A percentile compares a stretch with the other conserved stretches of the same genome.
phyloP scores from a whole-genome alignment of 2,797 vertebrate species.

The Tamandua tetradactyla region DNA sequence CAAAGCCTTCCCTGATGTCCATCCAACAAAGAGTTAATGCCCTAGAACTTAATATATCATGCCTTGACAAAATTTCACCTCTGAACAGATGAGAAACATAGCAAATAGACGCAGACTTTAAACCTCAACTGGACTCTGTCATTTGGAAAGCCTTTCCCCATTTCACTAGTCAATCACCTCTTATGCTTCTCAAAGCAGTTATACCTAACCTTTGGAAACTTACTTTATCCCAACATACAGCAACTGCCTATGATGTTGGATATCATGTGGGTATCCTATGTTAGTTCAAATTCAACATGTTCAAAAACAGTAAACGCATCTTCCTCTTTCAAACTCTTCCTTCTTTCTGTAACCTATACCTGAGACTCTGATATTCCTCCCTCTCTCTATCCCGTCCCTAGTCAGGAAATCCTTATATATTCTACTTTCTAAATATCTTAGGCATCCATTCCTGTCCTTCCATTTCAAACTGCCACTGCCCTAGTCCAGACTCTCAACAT shows the following conservation, averaged over 20 bases:
- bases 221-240: not conserved
- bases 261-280: not conserved
- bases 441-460: not conserved
- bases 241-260: not conserved
- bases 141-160: not conserved
- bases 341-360: not conserved
- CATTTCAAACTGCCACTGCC: not conserved
- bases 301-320: not conserved
- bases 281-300: constrained; percentile 18
- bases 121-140: not conserved
- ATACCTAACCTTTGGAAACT: not conserved
- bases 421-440: not conserved
- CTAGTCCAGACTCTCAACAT: not conserved
- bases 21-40: not conserved
- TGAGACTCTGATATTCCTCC: not conserved
- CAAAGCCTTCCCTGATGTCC: not conserved
- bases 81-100: not conserved
- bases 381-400: not conserved
- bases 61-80: not conserved
- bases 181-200: not conserved
- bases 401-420: not conserved
- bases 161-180: not conserved
- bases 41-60: not conserved
- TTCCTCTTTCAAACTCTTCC: not conserved
- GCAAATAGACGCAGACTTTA: not conserved